Percentiles rank a stretch among this genome's conserved stretches.
These are phyloP conservation scores for Gyrodactylus salaris DNA, from an alignment of 1,140 invertebrate genomes.

Conservation along the genomic window DNA sequence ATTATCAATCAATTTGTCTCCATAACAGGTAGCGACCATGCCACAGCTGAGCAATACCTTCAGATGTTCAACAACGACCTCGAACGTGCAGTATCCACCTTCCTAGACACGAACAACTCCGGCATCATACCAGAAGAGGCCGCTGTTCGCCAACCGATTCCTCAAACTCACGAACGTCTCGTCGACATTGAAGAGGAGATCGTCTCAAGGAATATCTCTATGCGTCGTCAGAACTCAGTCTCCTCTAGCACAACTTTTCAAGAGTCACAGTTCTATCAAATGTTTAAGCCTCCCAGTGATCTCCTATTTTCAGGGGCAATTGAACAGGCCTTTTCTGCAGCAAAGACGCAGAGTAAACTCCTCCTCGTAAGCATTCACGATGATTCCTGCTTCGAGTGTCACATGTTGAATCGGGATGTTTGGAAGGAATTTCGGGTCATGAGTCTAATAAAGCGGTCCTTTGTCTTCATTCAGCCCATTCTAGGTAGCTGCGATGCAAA, in stretches of 20 bases:
- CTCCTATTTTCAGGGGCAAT: background rate
- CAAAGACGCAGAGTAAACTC: background rate
- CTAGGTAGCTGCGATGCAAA: background rate
- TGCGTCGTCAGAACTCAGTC: background rate
- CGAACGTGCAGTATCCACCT: background rate
- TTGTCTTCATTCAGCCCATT: background rate
- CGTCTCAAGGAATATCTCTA: too few relatives aligned
- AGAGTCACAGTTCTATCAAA: background rate
- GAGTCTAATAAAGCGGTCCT: background rate
- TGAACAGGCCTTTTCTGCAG: background rate
- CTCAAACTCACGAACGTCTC: background rate
- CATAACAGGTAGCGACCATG: background rate
- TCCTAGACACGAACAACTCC: background rate
- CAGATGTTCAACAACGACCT: background rate
- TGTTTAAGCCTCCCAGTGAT: conserved; percentile 1
- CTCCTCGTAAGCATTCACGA: background rate
- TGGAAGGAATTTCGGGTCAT: background rate
- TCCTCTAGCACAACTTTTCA: background rate
- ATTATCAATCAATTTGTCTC: background rate
- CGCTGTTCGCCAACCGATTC: background rate
- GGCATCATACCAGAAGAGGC: background rate
- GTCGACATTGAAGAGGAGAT: background rate
- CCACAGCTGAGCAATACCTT: background rate
- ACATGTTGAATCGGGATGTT: background rate
- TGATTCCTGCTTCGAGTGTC: background rate